These are phyloP conservation scores for Crocallis elinguaria DNA, from an alignment of 2,888 invertebrate genomes.

Conservation along the genomic window DNA sequence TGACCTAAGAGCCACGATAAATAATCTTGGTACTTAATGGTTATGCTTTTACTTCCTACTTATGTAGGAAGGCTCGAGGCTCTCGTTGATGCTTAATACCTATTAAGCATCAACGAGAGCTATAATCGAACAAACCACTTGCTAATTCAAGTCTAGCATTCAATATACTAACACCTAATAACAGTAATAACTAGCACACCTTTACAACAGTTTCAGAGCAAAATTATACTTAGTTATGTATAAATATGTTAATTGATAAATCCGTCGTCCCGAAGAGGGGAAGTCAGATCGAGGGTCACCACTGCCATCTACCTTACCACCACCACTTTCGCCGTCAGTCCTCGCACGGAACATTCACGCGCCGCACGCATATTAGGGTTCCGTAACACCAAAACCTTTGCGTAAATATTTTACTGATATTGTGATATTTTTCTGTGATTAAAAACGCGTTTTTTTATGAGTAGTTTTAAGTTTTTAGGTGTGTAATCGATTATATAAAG, in stretches of 20 bases:
- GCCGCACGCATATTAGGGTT: slow-evolving; percentile 50
- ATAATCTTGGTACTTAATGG: too few relatives aligned
- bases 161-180: too few relatives aligned
- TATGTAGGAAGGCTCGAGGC: too few relatives aligned
- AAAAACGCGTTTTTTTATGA: slow-evolving; percentile 3
- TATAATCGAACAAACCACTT: too few relatives aligned
- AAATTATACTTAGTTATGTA: not conserved
- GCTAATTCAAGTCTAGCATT: too few relatives aligned
- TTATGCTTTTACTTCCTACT: too few relatives aligned
- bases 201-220: not conserved
- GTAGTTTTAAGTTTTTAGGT: not conserved
- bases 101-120: too few relatives aligned
- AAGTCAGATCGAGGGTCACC: slow-evolving; percentile 53
- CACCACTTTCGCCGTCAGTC: slow-evolving; percentile 76
- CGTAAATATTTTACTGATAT: slow-evolving; percentile 7
- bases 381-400: slow-evolving; percentile 7
- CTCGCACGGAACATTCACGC: slow-evolving; percentile 55
- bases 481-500: not conserved
- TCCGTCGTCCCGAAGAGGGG: slow-evolving; percentile 49
- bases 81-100: too few relatives aligned
- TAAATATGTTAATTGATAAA: not conserved
- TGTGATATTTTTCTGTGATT: slow-evolving; percentile 27
- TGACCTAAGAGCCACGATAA: too few relatives aligned
- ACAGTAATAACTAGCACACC: too few relatives aligned
- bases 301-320: slow-evolving; percentile 41